Evolutionary conservation across 2,113 vertebrate species (phyloP), one percentile per base, ranked within the genome.

Genomic region (Haemorhous mexicanus): DNA sequence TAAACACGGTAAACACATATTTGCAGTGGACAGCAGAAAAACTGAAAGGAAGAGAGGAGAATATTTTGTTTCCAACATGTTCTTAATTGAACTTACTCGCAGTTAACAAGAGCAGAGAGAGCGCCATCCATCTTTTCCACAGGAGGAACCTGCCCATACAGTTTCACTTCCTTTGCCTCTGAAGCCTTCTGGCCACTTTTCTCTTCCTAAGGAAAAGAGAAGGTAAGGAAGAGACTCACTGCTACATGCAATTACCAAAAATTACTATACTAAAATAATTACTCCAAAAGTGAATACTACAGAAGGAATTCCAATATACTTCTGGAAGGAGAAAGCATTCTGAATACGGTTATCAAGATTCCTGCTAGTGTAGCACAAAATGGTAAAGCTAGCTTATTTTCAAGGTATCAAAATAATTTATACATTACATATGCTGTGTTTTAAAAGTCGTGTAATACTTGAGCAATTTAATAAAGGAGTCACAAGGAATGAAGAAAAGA

Each of bases 101-200:
- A 99, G 53, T 97, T 99, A 93, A 95, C 97, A 81, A 99, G 98
- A 0, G 96, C 97, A 24, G 98, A 99, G 52, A 99, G 98, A 55
- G 99, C 98, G 1, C 98, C 97, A 80, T 99, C 99, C 99, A 99
- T 99, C 97, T 98, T 99, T 95, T 99, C 99, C 89, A 99, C 98
- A 32, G 99, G 98, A 79, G 99, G 99, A 66, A 99, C 80, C 96
- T 99, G 99, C 87, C 98, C 98, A 1, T 99, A 99, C n/a, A 99
- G 97, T 89, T 99, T 99, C 28, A 99, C 98, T 35, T 98, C 99
- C 96, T 97, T 98, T 62, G 99, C 98, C 70, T 99, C 99, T 2
- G 96, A 97, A 3, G 97, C 98, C 92, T 99, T 99, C 96, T 99
- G 98, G 44, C 98, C 98, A 8, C 97, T 96, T 93, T 98, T 99